Conservation (phyloP, 2,797 vertebrate species). For the Danio aesculapii region DNA sequence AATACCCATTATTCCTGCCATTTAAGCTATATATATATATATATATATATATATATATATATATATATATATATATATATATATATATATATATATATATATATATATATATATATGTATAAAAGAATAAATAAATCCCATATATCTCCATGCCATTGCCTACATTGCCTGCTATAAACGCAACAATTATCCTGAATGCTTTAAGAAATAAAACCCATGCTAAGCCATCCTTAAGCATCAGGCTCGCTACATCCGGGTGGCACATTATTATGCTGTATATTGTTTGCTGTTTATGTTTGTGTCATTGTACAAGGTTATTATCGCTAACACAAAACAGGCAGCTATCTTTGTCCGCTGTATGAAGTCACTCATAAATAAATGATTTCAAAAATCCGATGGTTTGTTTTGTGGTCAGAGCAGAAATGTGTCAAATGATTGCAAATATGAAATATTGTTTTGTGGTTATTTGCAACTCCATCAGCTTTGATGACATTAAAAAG, state of each 20-base stretch:
- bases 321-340: constrained; percentile 46
- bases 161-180: constrained; percentile 31
- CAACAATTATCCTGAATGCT: background rate
- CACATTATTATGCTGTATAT: background rate
- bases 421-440: background rate
- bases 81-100: no score
- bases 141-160: constrained; percentile 5
- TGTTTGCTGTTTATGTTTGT: constrained; percentile 9
- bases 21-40: no score
- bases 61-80: no score
- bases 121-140: no score
- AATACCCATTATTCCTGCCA: background rate
- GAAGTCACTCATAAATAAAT: constrained; percentile 66
- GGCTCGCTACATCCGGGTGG: background rate
- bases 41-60: no score
- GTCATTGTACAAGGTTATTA: constrained; percentile 26
- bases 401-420: constrained; percentile 39
- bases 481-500: background rate
- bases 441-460: background rate
- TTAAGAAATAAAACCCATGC: constrained; percentile 2
- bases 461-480: background rate
- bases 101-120: no score
- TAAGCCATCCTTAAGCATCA: background rate
- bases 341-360: constrained; percentile 45
- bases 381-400: constrained; percentile 43